Evolutionary conservation across 2,113 vertebrate species (phyloP), one percentile per base, ranked within the genome.

Genomic region (Eublepharis macularius): DNA sequence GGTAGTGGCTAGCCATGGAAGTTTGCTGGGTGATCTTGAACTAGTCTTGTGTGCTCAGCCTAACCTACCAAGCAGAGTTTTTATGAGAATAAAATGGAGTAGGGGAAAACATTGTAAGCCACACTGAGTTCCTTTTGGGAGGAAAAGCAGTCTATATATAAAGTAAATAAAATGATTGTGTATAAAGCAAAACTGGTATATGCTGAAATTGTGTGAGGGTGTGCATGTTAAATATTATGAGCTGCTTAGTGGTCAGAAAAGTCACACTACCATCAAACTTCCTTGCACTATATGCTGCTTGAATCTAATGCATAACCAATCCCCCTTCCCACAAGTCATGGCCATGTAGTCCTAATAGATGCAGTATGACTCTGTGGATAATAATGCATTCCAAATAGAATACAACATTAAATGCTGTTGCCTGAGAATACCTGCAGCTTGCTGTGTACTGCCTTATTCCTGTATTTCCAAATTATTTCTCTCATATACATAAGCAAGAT

Each of bases 391-490:
- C 6, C 51, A 3, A 54, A 54, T 79, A 68, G 39, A 0, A 19
- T 17, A 80, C 69, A 68, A 66, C 39, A 45, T 85, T 74, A 49
- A 76, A n/a, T 86, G 78, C 9, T 65, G 57, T 11, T 70, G 14
- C 72, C 5, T 19, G 24, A 34, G 1, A 77, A 2, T 63, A 63
- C 13, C 0, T 65, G 60, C 80, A 82, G 87, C 73, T 86, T 75
- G 86, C 78, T 91, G 78, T 88, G 45, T 90, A 69, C 29, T n/a
- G 17, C 70, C 85, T 63, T 90, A 7, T 80, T 84, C 13, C 17
- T n/a, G 14, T 49, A 16, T 69, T 43, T 68, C 24, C 39, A 82
- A 26, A 65, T 19, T 2, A 70, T 14, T 70, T 51, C 21, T 72
- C 9, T 47, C 39, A 45, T 1, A 34, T 66, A 12, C 51, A 65